These are phyloP conservation scores for Sturnira hondurensis DNA, from an alignment of 2,113 vertebrate genomes.

Conservation along the genomic window DNA sequence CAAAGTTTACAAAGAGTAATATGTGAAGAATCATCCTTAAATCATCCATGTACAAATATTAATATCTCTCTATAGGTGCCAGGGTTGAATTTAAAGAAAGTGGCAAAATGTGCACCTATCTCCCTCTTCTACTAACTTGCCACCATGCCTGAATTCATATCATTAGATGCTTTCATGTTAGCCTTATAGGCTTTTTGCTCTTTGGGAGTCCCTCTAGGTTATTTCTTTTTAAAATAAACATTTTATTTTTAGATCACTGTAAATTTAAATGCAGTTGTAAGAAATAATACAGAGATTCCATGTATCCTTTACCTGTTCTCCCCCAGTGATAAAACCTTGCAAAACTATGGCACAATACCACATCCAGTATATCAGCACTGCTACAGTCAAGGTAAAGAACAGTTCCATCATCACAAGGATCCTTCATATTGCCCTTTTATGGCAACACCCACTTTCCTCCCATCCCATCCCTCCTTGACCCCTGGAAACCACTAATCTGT, in stretches of 20 bases:
- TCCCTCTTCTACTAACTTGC: background rate
- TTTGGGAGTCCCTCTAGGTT: background rate
- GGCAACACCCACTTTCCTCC: background rate
- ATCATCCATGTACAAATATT: background rate
- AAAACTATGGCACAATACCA: background rate
- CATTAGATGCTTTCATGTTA: background rate
- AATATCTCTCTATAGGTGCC: background rate
- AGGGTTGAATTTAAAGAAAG: constrained; percentile 2
- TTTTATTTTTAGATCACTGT: constrained; percentile 19
- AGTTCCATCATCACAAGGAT: background rate
- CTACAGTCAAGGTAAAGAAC: background rate
- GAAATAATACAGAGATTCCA: background rate
- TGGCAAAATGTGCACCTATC: background rate
- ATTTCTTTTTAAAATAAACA: constrained; percentile 4
- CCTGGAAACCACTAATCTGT: background rate
- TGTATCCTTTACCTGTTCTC: background rate
- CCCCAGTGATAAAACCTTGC: background rate
- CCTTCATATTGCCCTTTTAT: background rate
- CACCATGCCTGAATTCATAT: background rate
- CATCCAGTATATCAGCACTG: background rate
- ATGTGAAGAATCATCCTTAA: background rate
- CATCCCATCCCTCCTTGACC: background rate
- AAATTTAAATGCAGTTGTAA: background rate
- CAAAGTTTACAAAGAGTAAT: background rate
- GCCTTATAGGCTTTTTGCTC: background rate